Conservation (phyloP, 2,888 invertebrate species). For the Amphiduros pacificus region DNA sequence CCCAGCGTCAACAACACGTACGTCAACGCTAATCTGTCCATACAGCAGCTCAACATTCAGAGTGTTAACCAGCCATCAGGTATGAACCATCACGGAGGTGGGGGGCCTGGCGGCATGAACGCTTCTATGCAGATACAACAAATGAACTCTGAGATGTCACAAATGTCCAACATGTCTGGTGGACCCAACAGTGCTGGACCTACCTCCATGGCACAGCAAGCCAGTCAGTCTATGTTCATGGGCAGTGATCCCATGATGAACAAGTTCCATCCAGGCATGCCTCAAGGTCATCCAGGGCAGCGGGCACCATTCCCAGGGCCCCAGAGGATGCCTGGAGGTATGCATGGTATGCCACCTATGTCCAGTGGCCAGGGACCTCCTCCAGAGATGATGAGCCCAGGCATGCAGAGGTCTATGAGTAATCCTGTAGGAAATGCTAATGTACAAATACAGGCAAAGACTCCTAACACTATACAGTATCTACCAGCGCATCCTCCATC, state of each 20-base stretch:
- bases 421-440: slow-evolving; percentile 72
- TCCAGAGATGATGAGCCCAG: slow-evolving; percentile 32
- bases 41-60: slow-evolving; percentile 63
- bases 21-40: slow-evolving; percentile 63
- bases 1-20: slow-evolving; percentile 62
- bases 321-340: not conserved
- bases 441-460: slow-evolving; percentile 88
- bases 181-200: slow-evolving; percentile 3
- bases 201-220: not conserved
- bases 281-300: slow-evolving; percentile 2
- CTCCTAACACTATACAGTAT: slow-evolving; percentile 97
- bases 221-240: not conserved
- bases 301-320: slow-evolving; percentile 4
- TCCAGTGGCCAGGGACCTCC: slow-evolving; percentile 32
- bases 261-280: not conserved
- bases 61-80: slow-evolving; percentile 46
- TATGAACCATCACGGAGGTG: no score
- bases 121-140: slow-evolving; percentile 50
- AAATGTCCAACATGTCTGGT: slow-evolving; percentile 15
- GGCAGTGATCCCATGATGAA: not conserved
- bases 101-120: no score
- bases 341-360: slow-evolving; percentile 15
- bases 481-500: slow-evolving; percentile 90
- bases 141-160: slow-evolving; percentile 40
- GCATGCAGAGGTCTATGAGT: slow-evolving; percentile 6